phyloP scores from a whole-genome alignment of 2,113 vertebrate genomes.

The Phylloscopus whistleri region DNA sequence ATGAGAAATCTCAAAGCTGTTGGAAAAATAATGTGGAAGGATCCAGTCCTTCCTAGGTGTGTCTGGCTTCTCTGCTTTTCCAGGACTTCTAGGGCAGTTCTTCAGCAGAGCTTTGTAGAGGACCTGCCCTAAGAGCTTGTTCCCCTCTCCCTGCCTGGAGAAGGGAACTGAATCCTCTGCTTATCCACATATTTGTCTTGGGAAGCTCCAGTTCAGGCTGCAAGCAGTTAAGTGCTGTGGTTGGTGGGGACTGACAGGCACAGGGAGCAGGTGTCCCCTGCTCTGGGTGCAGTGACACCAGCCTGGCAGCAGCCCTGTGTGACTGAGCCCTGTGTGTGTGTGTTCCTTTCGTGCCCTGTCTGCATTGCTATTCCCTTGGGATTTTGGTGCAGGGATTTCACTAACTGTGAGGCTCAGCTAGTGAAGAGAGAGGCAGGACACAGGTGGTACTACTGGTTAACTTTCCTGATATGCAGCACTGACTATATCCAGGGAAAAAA shows the following conservation, averaged over 20 bases:
- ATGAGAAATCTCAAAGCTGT: neutral
- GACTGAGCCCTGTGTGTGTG: neutral
- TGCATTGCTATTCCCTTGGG: accelerated
- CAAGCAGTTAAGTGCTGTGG: neutral
- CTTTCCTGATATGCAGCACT: neutral
- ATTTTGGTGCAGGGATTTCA: neutral
- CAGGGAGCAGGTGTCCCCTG: neutral
- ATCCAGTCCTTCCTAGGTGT: neutral
- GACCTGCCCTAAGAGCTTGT: neutral
- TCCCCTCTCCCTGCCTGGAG: neutral
- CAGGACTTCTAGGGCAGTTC: neutral
- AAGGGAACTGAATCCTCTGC: neutral
- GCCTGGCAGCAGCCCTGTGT: neutral
- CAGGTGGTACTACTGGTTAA: neutral
- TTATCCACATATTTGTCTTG: accelerated
- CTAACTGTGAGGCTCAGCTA: accelerated
- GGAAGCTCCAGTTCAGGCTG: neutral
- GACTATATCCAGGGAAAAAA: neutral
- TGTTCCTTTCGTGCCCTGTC: too few species aligned
- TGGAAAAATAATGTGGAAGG: neutral
- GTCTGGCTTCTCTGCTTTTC: neutral
- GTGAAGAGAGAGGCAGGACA: neutral
- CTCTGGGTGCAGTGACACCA: neutral
- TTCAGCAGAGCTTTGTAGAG: neutral
- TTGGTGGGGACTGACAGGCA: neutral